phyloP scores from a whole-genome alignment of 2,888 invertebrate species.

The Platycnemis pennipes region DNA sequence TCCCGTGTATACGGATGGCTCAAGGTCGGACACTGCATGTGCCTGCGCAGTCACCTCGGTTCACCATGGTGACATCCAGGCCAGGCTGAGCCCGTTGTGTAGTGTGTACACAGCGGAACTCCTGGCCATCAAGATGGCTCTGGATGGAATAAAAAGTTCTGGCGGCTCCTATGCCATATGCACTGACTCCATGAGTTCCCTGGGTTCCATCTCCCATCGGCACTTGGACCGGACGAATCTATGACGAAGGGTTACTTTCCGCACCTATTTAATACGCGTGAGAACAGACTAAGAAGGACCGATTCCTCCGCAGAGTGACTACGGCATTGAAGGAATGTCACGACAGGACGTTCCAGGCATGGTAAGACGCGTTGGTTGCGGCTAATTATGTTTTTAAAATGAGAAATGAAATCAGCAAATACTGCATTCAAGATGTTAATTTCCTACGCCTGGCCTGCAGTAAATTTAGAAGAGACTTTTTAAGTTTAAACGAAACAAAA shows the following conservation, averaged over 20 bases:
- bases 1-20: no score
- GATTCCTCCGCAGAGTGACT: neutral
- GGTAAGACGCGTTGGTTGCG: neutral
- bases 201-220: neutral
- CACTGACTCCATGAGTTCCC: slow-evolving; percentile 20
- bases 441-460: slow-evolving; percentile 4
- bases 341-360: neutral
- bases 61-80: no score
- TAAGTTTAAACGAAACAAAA: neutral
- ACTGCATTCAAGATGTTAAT: slow-evolving; percentile 42
- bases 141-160: no score
- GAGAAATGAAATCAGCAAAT: neutral
- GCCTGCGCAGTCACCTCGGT: no score
- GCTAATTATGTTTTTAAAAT: slow-evolving; percentile 2
- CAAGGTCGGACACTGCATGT: no score
- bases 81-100: no score
- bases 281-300: slow-evolving; percentile 44
- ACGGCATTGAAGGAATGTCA: slow-evolving; percentile 36
- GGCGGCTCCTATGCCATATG: no score
- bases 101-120: no score
- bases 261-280: slow-evolving; percentile 18
- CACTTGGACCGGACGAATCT: slow-evolving; percentile 1
- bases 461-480: slow-evolving; percentile 35
- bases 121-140: no score
- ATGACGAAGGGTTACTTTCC: slow-evolving; percentile 49